A percentile compares a stretch with the other conserved stretches of the same genome.
These are phyloP conservation scores for Pyrocephalus nanus DNA, from an alignment of 2,797 vertebrate species.

Conservation along the genomic window DNA sequence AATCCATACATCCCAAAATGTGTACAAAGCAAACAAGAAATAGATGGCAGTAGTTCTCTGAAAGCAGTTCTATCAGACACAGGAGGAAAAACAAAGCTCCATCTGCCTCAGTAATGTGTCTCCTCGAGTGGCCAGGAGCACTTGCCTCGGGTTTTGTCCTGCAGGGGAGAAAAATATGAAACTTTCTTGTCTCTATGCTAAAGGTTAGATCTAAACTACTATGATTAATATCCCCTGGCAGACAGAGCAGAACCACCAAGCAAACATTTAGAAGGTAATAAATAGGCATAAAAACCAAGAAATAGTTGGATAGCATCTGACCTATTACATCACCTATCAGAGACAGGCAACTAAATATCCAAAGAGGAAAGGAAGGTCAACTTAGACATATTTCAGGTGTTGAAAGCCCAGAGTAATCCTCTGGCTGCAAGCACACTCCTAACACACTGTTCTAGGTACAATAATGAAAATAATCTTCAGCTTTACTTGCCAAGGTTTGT, in stretches of 20 bases:
- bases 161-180: not conserved
- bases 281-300: not conserved
- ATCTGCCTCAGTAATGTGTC: not conserved
- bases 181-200: not conserved
- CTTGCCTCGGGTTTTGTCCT: not conserved
- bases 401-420: not conserved
- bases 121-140: not conserved
- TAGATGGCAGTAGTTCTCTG: not conserved
- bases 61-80: not conserved
- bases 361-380: not conserved
- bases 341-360: not conserved
- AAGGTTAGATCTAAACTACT: conserved; percentile 7
- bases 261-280: not conserved
- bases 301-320: not conserved
- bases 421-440: not conserved
- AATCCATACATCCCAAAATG: not conserved
- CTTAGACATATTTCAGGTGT: not conserved
- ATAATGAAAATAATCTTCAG: not conserved
- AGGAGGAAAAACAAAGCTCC: not conserved
- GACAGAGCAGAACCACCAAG: not conserved
- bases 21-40: not conserved
- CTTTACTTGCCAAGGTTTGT: not conserved
- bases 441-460: not conserved
- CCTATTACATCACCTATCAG: conserved; percentile 3
- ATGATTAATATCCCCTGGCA: not conserved